These are phyloP conservation scores for Clarias laeviceps DNA, from an alignment of 2,797 vertebrate species.

Conservation along the genomic window DNA sequence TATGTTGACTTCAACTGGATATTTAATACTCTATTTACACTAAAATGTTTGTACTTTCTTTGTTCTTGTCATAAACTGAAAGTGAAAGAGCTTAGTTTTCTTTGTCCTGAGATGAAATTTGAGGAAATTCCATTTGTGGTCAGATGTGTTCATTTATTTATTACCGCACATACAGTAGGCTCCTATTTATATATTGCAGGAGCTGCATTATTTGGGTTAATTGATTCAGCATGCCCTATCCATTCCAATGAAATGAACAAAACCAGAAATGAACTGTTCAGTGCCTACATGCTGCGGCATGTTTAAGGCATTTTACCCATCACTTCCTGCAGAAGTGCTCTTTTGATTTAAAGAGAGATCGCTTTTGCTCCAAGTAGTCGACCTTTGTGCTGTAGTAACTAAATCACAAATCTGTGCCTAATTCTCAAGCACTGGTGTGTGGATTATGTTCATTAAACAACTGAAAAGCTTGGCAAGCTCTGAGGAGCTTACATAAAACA, in stretches of 20 bases:
- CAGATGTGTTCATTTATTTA: neutral
- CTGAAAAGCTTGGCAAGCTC: conserved; percentile 42
- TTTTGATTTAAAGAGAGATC: conserved; percentile 16
- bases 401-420: conserved; percentile 35
- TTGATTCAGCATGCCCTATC: neutral
- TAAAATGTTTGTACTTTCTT: neutral
- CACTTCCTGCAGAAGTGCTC: conserved; percentile 20
- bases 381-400: neutral
- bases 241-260: neutral
- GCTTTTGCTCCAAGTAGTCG: conserved; percentile 6
- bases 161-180: neutral
- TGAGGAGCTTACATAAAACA: conserved; percentile 4
- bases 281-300: conserved; percentile 14
- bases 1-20: neutral
- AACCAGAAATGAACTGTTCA: conserved; percentile 8
- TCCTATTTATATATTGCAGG: neutral
- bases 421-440: conserved; percentile 13
- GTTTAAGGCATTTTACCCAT: conserved; percentile 44
- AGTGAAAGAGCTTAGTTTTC: neutral
- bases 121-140: neutral
- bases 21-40: neutral
- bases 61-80: neutral
- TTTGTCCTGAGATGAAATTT: neutral
- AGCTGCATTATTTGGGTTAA: conserved; percentile 6
- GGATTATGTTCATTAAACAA: conserved; percentile 50